phyloP scores from a whole-genome alignment of 2,113 vertebrate genomes.

The Lamprotornis superbus region DNA sequence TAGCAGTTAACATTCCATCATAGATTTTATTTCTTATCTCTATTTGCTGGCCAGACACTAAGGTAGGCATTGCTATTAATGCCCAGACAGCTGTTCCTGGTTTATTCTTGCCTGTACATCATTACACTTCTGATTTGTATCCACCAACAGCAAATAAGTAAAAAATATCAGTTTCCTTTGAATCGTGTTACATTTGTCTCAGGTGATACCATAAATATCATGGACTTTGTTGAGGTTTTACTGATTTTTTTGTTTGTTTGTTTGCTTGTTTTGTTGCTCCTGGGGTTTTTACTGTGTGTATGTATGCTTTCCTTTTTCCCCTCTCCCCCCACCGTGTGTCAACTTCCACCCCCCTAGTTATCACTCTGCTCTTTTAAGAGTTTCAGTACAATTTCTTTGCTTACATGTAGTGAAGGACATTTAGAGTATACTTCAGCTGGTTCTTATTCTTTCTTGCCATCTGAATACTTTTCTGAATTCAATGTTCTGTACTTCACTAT shows the following conservation, averaged over 20 bases:
- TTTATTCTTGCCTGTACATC: not conserved
- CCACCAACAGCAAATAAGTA: not conserved
- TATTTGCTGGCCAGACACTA: rapidly evolving
- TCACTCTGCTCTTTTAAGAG: constrained; percentile 21
- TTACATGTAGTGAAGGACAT: not conserved
- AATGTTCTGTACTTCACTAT: not conserved
- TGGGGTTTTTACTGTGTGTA: not conserved
- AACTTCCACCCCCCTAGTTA: not conserved
- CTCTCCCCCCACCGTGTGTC: not conserved
- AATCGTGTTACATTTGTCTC: not conserved
- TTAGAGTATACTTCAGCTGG: not conserved
- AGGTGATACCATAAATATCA: not conserved
- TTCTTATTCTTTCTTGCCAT: not conserved
- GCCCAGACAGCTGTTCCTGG: not conserved
- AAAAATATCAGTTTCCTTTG: not conserved
- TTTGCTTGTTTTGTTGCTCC: not conserved
- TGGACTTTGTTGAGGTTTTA: not conserved
- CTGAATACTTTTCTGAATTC: not conserved
- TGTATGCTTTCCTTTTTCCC: too few species aligned
- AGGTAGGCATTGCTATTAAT: not conserved
- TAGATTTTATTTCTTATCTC: not conserved
- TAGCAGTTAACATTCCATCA: not conserved
- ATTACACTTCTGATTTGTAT: not conserved
- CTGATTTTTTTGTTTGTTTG: too few species aligned
- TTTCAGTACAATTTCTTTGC: constrained; percentile 23